Conservation (phyloP, 2,888 invertebrate species). For the Zhuqinia jingwanae region DNA sequence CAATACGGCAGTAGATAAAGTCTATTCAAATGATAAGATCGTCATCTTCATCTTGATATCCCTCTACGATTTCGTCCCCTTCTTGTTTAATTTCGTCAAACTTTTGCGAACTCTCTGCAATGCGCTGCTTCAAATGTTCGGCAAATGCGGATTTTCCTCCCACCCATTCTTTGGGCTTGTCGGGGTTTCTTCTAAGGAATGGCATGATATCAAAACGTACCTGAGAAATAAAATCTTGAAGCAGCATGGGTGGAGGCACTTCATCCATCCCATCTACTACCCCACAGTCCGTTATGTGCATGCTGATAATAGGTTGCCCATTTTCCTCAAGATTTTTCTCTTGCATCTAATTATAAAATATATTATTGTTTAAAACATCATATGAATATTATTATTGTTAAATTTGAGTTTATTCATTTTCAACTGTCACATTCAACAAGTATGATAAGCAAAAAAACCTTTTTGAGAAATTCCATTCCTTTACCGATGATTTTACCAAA, state of each 20-base stretch:
- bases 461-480: constrained; percentile 56
- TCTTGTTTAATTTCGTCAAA: constrained; percentile 37
- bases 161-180: constrained; percentile 26
- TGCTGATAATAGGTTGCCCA: constrained; percentile 42
- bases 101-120: constrained; percentile 8
- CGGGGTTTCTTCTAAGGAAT: constrained; percentile 48
- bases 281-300: constrained; percentile 68
- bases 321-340: constrained; percentile 53
- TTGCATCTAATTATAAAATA: constrained; percentile 32
- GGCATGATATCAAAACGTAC: constrained; percentile 55
- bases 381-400: not conserved
- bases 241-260: constrained; percentile 65
- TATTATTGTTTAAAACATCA: not conserved
- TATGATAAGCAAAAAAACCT: not conserved
- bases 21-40: too few relatives aligned
- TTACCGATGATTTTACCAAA: constrained; percentile 52
- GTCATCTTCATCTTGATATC: constrained; percentile 4
- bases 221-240: constrained; percentile 62
- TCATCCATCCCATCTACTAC: constrained; percentile 23
- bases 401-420: too few relatives aligned
- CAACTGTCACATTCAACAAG: too few relatives aligned
- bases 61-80: constrained; percentile 12
- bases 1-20: too few relatives aligned
- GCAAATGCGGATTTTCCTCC: constrained; percentile 46
- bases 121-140: constrained; percentile 27